phyloP scores from a whole-genome alignment of 1,140 invertebrate species.

The Propsilocerus akamusi region DNA sequence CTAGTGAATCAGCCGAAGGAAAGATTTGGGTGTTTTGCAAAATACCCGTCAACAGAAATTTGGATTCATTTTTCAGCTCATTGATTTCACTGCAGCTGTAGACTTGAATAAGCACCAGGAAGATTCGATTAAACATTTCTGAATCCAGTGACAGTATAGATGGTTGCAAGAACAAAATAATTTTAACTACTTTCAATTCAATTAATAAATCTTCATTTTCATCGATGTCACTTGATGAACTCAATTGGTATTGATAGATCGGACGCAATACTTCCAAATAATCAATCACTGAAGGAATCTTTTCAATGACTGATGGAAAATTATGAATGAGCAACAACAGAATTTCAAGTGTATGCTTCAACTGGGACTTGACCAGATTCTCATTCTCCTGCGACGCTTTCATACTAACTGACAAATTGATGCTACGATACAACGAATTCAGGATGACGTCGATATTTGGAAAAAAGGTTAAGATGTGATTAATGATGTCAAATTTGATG shows the following conservation, averaged over 20 bases:
- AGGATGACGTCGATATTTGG: slow-evolving; percentile 17
- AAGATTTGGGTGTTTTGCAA: slow-evolving; percentile 40
- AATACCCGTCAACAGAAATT: slow-evolving; percentile 26
- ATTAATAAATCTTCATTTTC: slow-evolving; percentile 26
- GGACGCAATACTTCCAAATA: slow-evolving; percentile 19
- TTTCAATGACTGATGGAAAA: slow-evolving; percentile 19
- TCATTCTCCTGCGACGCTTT: slow-evolving; percentile 7
- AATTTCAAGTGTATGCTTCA: slow-evolving; percentile 18
- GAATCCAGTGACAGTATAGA: slow-evolving; percentile 32
- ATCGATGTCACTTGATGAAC: neutral
- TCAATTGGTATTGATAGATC: slow-evolving; percentile 11
- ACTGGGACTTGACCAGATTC: slow-evolving; percentile 13
- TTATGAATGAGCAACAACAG: slow-evolving; percentile 18
- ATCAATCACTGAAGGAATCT: slow-evolving; percentile 18
- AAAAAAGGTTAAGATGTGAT: slow-evolving; percentile 19
- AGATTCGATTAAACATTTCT: slow-evolving; percentile 32
- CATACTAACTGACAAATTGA: neutral
- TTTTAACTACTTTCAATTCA: slow-evolving; percentile 42
- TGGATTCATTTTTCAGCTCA: slow-evolving; percentile 12
- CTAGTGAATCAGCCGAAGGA: slow-evolving; percentile 31
- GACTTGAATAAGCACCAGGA: slow-evolving; percentile 32
- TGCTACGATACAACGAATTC: slow-evolving; percentile 13
- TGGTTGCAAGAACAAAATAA: slow-evolving; percentile 36
- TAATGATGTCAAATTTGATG: slow-evolving; percentile 21
- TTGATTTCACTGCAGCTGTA: slow-evolving; percentile 22